Conservation (phyloP, 1,140 invertebrate genomes). For the roundworm (Caenorhabditis elegans) region DNA sequence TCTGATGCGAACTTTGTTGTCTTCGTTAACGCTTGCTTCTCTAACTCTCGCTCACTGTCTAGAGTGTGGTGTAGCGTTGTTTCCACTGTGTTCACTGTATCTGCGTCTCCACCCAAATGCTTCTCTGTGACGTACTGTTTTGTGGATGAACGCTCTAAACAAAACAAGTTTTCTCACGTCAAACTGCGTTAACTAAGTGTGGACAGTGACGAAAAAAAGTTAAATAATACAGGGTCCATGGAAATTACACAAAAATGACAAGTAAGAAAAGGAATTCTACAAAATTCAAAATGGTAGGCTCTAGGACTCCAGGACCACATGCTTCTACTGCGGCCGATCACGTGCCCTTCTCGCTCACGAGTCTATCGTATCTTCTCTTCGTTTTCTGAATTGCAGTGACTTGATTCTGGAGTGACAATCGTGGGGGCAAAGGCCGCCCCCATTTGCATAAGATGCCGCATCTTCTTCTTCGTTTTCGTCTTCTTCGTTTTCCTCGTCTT, state of each 20-base stretch:
- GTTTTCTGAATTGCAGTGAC: neutral
- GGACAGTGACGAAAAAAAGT: too few relatives aligned
- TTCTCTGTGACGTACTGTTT: constrained; percentile 12
- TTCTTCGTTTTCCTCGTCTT: neutral
- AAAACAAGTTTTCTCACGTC: neutral
- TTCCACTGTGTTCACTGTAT: neutral
- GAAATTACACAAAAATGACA: too few relatives aligned
- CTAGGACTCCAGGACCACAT: neutral
- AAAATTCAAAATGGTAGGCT: neutral
- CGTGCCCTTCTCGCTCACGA: neutral
- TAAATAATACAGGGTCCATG: too few relatives aligned
- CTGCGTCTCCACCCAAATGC: neutral
- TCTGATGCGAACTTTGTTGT: neutral
- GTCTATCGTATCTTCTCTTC: neutral
- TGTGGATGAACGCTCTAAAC: neutral
- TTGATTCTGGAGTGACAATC: constrained; percentile 13
- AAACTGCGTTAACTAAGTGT: too few relatives aligned
- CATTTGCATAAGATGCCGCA: constrained; percentile 21
- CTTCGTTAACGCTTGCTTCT: neutral
- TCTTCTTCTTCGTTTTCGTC: neutral
- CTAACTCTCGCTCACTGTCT: neutral
- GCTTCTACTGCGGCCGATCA: neutral
- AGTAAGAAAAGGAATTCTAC: neutral
- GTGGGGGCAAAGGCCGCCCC: constrained; percentile 4
- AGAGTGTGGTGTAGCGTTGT: neutral